phyloP scores from a whole-genome alignment of 2,888 invertebrate species.

The Conistra vaccinii region DNA sequence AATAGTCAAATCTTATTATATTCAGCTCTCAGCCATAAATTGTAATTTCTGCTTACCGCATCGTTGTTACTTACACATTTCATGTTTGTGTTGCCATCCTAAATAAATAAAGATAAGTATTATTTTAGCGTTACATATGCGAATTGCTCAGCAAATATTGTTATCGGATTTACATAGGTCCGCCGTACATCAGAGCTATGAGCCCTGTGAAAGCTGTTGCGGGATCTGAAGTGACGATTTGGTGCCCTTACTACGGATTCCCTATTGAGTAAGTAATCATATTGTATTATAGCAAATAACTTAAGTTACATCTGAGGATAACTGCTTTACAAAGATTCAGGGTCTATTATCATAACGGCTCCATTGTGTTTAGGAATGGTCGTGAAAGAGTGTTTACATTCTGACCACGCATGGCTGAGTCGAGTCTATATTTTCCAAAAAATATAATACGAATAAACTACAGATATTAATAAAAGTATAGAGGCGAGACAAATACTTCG shows the following conservation, averaged over 20 bases:
- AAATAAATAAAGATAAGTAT: conserved; percentile 69
- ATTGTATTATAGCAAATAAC: conserved; percentile 10
- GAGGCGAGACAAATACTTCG: too few relatives aligned
- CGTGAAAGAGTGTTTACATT: background rate
- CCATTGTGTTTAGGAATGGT: background rate
- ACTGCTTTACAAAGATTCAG: background rate
- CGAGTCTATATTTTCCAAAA: background rate
- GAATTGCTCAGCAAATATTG: conserved; percentile 61
- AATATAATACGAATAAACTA: background rate
- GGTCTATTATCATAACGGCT: background rate
- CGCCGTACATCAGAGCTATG: conserved; percentile 94
- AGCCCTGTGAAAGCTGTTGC: conserved; percentile 95
- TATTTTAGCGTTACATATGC: conserved; percentile 55
- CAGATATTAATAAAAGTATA: background rate
- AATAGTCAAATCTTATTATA: conserved; percentile 50
- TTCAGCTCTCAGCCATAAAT: conserved; percentile 52
- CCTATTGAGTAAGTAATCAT: conserved; percentile 91
- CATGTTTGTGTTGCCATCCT: conserved; percentile 63
- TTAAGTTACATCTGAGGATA: background rate
- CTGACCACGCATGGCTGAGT: background rate
- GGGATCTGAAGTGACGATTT: conserved; percentile 93
- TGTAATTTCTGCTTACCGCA: conserved; percentile 56
- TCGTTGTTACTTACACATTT: conserved; percentile 48
- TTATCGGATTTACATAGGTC: conserved; percentile 87
- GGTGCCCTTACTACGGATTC: conserved; percentile 96